Percentiles rank a stretch among this genome's conserved stretches.
Evolutionary conservation across 2,888 invertebrate species (phyloP).

Genomic region (Anodontia alba): DNA sequence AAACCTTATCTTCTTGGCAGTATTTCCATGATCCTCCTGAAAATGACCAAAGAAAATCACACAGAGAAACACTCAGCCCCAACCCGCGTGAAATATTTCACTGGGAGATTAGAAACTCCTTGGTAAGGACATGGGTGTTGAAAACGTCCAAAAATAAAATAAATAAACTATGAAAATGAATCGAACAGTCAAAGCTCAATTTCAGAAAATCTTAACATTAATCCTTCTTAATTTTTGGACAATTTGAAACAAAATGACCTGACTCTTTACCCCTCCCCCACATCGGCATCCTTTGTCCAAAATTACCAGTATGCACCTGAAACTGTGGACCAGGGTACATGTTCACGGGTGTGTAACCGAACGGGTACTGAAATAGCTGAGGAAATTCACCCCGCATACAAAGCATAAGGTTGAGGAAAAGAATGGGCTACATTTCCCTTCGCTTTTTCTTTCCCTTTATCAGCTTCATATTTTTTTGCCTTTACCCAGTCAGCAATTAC

Average conservation of each 20-base stretch:
- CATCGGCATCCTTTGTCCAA: not conserved
- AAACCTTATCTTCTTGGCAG: slow-evolving; percentile 20
- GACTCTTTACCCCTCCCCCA: slow-evolving; percentile 19
- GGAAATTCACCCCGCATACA: not conserved
- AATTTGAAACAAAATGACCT: slow-evolving; percentile 33
- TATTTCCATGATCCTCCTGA: slow-evolving; percentile 4
- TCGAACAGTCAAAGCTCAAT: no score
- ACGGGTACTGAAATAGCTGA: slow-evolving; percentile 22
- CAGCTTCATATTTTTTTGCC: slow-evolving; percentile 30
- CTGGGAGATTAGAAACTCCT: slow-evolving; percentile 24
- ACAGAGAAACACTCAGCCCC: slow-evolving; percentile 29
- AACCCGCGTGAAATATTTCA: slow-evolving; percentile 38
- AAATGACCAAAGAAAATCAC: not conserved
- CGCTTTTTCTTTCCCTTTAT: slow-evolving; percentile 7
- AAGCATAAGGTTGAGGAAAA: not conserved
- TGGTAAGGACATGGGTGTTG: slow-evolving; percentile 8
- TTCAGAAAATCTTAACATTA: not conserved
- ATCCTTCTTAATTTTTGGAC: slow-evolving; percentile 25
- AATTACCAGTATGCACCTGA: not conserved
- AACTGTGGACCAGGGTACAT: not conserved
- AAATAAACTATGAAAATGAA: no score
- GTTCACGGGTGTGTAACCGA: slow-evolving; percentile 7
- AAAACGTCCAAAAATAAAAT: not conserved
- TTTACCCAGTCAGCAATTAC: slow-evolving; percentile 32
- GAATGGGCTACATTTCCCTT: not conserved